These are phyloP conservation scores for Ondatra zibethicus DNA, from an alignment of 2,113 vertebrate species.

Conservation along the genomic window DNA sequence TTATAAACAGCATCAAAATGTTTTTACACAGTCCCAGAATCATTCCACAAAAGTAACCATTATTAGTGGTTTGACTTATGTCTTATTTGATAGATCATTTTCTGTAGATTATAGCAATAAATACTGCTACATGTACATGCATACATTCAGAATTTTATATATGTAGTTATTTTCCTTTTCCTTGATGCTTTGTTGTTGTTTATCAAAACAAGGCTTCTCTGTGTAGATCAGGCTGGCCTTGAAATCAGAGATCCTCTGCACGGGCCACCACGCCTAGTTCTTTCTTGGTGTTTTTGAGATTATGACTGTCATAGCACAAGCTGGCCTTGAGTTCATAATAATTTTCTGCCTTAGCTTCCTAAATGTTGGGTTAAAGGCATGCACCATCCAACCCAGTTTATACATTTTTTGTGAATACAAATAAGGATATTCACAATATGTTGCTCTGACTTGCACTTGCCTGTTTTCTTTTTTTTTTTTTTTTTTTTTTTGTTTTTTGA, in stretches of 20 bases:
- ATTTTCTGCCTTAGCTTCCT: neutral
- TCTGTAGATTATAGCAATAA: conserved; percentile 5
- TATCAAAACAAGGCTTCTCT: neutral
- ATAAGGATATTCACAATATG: neutral
- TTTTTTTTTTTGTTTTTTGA: no score
- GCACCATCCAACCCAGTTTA: neutral
- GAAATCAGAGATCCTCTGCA: neutral
- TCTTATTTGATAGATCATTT: conserved; percentile 27
- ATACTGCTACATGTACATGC: neutral
- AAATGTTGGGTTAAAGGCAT: neutral
- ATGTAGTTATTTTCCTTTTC: neutral
- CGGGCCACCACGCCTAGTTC: neutral
- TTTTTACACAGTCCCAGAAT: conserved; percentile 27
- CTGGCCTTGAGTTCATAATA: neutral
- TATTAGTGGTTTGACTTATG: conserved; percentile 28
- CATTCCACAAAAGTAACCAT: conserved; percentile 3
- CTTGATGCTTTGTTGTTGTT: neutral
- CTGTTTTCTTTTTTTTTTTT: neutral
- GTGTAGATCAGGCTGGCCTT: neutral
- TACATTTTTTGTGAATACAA: neutral
- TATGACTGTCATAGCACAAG: neutral
- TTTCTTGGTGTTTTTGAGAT: neutral
- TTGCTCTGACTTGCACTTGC: neutral
- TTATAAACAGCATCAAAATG: conserved; percentile 37
- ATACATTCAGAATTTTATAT: neutral